Percentiles rank a stretch among this genome's conserved stretches.
Conservation (phyloP, 1,140 invertebrate genomes). For the Pseudomyrmex pallidus region DNA sequence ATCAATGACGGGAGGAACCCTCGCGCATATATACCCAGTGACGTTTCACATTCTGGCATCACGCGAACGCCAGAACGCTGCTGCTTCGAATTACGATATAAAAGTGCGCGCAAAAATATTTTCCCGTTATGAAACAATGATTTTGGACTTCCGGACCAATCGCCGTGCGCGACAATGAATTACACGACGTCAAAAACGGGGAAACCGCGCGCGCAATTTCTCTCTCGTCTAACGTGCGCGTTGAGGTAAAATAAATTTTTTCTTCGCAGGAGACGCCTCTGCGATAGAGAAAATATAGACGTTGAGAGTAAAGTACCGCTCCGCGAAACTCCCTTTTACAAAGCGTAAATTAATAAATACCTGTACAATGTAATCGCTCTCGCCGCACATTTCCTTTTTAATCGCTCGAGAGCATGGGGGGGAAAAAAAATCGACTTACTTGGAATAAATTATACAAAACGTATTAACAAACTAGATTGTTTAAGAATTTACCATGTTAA, state of each 20-base stretch:
- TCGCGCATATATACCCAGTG: background rate
- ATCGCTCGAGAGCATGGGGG: background rate
- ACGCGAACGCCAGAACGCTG: background rate
- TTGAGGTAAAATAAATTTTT: conserved; percentile 22
- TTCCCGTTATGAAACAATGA: background rate
- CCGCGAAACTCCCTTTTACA: background rate
- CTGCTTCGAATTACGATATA: background rate
- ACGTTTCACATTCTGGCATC: background rate
- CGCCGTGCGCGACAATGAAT: background rate
- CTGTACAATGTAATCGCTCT: background rate
- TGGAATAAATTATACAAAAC: too few species aligned
- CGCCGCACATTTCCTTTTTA: background rate
- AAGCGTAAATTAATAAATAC: conserved; percentile 16
- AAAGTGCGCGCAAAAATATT: background rate
- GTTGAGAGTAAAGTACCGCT: background rate
- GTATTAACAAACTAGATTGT: too few species aligned
- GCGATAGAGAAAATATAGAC: conserved; percentile 13
- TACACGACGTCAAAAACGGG: background rate
- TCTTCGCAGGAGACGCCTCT: background rate
- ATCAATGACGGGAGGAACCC: background rate
- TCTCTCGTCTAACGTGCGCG: background rate
- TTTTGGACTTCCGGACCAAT: background rate
- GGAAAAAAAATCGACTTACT: too few species aligned
- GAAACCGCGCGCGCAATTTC: background rate
- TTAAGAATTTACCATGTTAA: too few species aligned